Base-by-base conservation (phyloP, 2,113 vertebrate genomes). In the Paramormyrops kingsleyae region DNA sequence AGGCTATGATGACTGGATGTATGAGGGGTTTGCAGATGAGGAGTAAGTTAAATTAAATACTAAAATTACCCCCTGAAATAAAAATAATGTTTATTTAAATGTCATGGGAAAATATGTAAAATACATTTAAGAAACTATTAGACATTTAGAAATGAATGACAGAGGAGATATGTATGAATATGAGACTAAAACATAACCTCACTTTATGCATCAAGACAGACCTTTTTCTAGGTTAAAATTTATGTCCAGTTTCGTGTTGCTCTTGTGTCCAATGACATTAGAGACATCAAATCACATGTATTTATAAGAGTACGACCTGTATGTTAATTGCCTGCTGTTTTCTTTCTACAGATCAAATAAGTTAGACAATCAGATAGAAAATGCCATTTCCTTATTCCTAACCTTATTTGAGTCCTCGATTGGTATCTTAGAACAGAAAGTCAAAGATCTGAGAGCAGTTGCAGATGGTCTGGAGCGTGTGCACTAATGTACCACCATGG, bases 401-500 rank as follows among this genome's bases (percentile, higher is more conserved):
- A 42, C 17, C 2, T 35, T 83, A 1, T 83, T 42, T 83, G 77
- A 44, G 13, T 39, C 77, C 42, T 83, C 77, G 0, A 13, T 39
- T 49, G 42, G 39, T 2, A 85, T 27, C 44, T 47, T 47, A 46
- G 8, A 86, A 17, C 19, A 13, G n/a, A 87, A 88, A 49, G 66
- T 92, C 10, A 42, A 52, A 19, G 86, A 91, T 15, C 83, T 93
- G 84, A 84, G 31, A 15, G 70, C 0, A 0, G 44, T 92, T 46
- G 92, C 92, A 1, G 66, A 91, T 44, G 70, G 35, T 31, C 44
- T 94, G 46, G 92, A 94, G 21, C 74, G 27, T 9, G 46, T 91
- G 35, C 92, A 93, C 56, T 86, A 7, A n/a, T 10, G 87, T 3
- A 88, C 92, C 87, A 93, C 91, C 1, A 66, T 93, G n/a, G 91